Conservation (phyloP, 2,888 invertebrate genomes). For the Ligdia adustata region DNA sequence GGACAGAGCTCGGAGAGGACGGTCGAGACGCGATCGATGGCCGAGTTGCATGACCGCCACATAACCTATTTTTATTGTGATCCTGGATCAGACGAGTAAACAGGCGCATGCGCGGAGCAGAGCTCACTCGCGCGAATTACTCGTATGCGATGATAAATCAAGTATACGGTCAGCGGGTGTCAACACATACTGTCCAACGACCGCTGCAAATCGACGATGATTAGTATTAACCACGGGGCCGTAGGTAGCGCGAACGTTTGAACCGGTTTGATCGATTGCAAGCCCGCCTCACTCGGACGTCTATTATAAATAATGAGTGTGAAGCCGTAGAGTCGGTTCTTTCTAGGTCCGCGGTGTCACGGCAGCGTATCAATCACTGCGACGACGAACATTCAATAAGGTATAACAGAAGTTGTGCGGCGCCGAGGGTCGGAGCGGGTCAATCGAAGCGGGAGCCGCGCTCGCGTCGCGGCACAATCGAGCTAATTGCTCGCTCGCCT, state of each 20-base stretch:
- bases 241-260: constrained; percentile 26
- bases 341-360: constrained; percentile 25
- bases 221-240: constrained; percentile 20
- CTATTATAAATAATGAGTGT: constrained; percentile 39
- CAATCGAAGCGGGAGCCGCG: constrained; percentile 55
- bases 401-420: constrained; percentile 38
- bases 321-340: constrained; percentile 22
- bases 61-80: constrained; percentile 68
- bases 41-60: constrained; percentile 63
- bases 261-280: constrained; percentile 42
- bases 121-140: constrained; percentile 41
- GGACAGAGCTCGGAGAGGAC: constrained; percentile 31
- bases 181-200: constrained; percentile 13
- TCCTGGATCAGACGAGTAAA: constrained; percentile 59
- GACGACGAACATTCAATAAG: constrained; percentile 40
- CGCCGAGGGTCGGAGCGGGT: constrained; percentile 51
- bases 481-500: constrained; percentile 56
- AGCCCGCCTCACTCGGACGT: constrained; percentile 33
- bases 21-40: constrained; percentile 57
- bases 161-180: constrained; percentile 19
- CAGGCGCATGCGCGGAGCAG: constrained; percentile 55
- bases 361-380: constrained; percentile 40
- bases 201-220: constrained; percentile 19
- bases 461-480: constrained; percentile 49
- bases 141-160: constrained; percentile 49